A percentile compares a stretch with the other conserved stretches of the same genome.
These are phyloP conservation scores for fruit fly (Drosophila melanogaster) DNA, from an alignment of 1,140 invertebrate species.

Conservation along the genomic window Release_6_plus_ISO1_MT NC_004354.4:942501-943000, in stretches of 20 bases:
- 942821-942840: neutral
- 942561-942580: constrained; percentile 38
- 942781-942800: constrained; percentile 94
- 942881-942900: neutral
- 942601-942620: constrained; percentile 92
- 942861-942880: neutral
- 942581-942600: constrained; percentile 39
- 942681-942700: constrained; percentile 97
- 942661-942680: constrained; percentile 93
- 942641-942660: constrained; percentile 97
- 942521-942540: constrained; percentile 65
- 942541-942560: constrained; percentile 34
- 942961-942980: too few species aligned
- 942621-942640: constrained; percentile 97
- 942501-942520: constrained; percentile 80
- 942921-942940: too few species aligned
- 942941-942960: too few species aligned
- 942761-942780: constrained; percentile 97
- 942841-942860: neutral
- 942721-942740: constrained; percentile 96
- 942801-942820: constrained; percentile 64
- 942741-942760: constrained; percentile 93
- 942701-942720: constrained; percentile 98
- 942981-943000: too few species aligned
- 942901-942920: too few species aligned